Evolutionary conservation across 2,888 invertebrate genomes (phyloP).

Genomic region (Mimas tiliae): DNA sequence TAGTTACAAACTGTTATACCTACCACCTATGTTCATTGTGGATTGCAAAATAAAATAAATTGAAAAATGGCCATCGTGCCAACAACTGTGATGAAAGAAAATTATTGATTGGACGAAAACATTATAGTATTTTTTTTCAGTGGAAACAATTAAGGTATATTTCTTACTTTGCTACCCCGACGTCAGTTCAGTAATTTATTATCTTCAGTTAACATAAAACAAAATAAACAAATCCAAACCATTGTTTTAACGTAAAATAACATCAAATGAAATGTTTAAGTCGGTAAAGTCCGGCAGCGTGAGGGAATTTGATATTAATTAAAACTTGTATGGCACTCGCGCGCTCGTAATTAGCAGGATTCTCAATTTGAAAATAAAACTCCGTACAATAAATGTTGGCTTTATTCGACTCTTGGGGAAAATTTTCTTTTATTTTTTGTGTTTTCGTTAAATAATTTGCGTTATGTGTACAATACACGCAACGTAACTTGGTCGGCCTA

Average conservation of each 20-base stretch:
- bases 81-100: no score
- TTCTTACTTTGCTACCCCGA: no score
- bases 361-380: background rate
- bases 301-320: constrained; percentile 19
- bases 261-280: constrained; percentile 5
- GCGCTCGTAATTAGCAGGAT: constrained; percentile 1
- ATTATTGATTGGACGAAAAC: no score
- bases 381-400: background rate
- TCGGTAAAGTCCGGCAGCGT: background rate
- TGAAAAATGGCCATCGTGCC: no score
- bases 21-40: no score
- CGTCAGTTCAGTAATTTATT: no score
- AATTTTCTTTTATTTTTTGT: background rate
- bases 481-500: no score
- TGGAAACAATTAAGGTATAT: no score
- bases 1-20: no score
- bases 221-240: background rate
- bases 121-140: no score
- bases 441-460: background rate
- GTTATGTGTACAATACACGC: no score
- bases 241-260: background rate
- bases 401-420: background rate
- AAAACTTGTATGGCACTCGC: constrained; percentile 4
- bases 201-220: background rate
- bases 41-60: no score